Evolutionary conservation across 1,140 invertebrate genomes (phyloP).

Genomic region (Leptopilina clavipes): DNA sequence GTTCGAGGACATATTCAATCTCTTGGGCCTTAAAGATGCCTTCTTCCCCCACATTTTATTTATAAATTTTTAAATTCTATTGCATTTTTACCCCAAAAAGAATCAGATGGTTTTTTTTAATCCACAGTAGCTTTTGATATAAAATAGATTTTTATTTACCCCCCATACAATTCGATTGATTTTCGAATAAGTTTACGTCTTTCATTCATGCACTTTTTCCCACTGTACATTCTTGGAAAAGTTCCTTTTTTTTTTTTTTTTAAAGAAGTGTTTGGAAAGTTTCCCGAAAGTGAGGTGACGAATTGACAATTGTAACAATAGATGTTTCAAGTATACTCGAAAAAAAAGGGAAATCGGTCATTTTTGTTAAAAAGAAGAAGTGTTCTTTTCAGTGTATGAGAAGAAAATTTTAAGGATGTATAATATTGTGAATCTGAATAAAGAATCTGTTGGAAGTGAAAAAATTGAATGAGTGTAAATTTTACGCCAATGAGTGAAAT

Average conservation of each 20-base stretch:
- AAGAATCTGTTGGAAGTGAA: background rate
- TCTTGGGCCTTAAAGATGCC: background rate
- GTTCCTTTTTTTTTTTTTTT: background rate
- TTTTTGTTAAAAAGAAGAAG: background rate
- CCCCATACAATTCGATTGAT: no score
- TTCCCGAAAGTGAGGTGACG: conserved; percentile 16
- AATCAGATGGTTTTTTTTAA: no score
- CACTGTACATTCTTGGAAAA: background rate
- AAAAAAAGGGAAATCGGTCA: background rate
- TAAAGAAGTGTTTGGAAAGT: background rate
- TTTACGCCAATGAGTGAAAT: background rate
- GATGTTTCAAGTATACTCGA: conserved; percentile 13
- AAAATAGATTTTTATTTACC: no score
- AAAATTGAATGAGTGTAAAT: conserved; percentile 14
- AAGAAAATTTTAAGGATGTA: no score
- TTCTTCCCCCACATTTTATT: background rate
- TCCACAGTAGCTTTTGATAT: no score
- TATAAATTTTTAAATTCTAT: no score
- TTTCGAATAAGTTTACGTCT: no score
- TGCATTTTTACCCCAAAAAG: no score
- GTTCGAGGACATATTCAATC: conserved; percentile 3
- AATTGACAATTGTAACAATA: background rate
- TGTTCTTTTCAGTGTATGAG: background rate
- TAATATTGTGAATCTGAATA: no score
- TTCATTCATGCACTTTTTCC: no score